Conservation (phyloP, 2,888 invertebrate genomes). For the Pammene fasciana region DNA sequence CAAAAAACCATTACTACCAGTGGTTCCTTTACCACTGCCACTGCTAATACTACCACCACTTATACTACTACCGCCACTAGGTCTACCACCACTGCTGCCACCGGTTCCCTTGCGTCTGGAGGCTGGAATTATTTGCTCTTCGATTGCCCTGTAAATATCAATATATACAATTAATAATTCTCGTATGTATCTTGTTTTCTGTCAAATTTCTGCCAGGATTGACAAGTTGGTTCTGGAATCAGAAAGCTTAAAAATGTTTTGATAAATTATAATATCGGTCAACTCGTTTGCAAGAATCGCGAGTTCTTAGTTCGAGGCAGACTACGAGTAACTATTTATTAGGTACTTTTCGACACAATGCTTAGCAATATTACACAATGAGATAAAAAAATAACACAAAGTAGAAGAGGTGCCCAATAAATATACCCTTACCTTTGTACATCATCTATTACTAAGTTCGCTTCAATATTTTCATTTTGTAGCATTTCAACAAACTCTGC, state of each 20-base stretch:
- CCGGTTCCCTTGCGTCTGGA: slow-evolving; percentile 13
- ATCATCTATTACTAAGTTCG: slow-evolving; percentile 57
- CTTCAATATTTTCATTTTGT: slow-evolving; percentile 49
- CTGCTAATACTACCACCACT: slow-evolving; percentile 2
- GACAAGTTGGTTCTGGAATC: no score
- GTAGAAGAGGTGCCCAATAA: slow-evolving; percentile 8
- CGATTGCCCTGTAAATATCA: slow-evolving; percentile 30
- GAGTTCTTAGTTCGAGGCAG: no score
- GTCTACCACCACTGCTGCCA: slow-evolving; percentile 13
- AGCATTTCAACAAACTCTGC: slow-evolving; percentile 51
- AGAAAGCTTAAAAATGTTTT: no score
- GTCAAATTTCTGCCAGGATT: no score
- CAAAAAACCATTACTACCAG: slow-evolving; percentile 14
- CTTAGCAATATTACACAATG: no score
- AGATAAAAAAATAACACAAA: no score
- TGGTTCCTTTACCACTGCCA: not conserved
- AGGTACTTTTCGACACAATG: no score
- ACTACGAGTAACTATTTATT: no score
- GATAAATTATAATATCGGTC: no score
- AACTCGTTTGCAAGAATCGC: no score
- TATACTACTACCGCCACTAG: slow-evolving; percentile 8
- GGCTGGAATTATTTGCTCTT: slow-evolving; percentile 9
- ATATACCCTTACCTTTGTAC: slow-evolving; percentile 66
- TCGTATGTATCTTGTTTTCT: no score
- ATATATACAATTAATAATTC: not conserved